These are phyloP conservation scores for Poeciliopsis gracilis DNA, from an alignment of 2,797 vertebrate genomes.

Conservation along the genomic window DNA sequence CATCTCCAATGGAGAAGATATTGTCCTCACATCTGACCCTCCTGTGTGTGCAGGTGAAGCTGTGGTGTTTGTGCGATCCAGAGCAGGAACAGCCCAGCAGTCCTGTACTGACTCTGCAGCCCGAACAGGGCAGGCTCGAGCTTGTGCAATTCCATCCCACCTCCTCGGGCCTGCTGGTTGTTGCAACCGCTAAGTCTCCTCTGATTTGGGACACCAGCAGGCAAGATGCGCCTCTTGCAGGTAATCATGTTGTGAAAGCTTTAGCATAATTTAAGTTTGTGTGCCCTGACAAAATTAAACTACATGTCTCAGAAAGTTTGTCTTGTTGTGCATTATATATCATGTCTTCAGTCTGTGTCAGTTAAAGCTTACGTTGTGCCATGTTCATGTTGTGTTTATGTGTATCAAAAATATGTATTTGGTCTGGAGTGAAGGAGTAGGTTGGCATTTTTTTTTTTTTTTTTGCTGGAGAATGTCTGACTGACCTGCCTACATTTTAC, in stretches of 20 bases:
- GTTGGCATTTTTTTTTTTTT: conserved; percentile 42
- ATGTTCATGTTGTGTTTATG: conserved; percentile 47
- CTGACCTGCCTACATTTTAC: conserved; percentile 76
- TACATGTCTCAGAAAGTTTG: conserved; percentile 18
- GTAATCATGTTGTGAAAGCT: conserved; percentile 66
- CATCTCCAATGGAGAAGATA: background rate
- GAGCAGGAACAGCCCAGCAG: conserved; percentile 68
- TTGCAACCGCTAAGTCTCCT: conserved; percentile 60
- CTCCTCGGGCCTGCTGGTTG: conserved; percentile 82
- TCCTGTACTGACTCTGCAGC: conserved; percentile 78
- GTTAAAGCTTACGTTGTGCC: conserved; percentile 49
- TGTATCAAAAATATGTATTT: conserved; percentile 44
- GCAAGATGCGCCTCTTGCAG: conserved; percentile 81
- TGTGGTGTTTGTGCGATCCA: conserved; percentile 84
- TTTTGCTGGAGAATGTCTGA: conserved; percentile 62
- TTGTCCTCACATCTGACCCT: background rate
- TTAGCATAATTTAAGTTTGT: background rate
- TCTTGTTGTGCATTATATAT: conserved; percentile 41
- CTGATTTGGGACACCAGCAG: conserved; percentile 87
- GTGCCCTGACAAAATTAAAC: background rate
- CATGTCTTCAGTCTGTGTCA: conserved; percentile 60
- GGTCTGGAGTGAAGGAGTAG: conserved; percentile 39
- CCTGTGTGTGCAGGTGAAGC: conserved; percentile 84
- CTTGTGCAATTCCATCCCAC: conserved; percentile 90
- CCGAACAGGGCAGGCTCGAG: conserved; percentile 74